A percentile compares a stretch with the other conserved stretches of the same genome.
These are phyloP conservation scores for Probosciger aterrimus DNA, from an alignment of 2,113 vertebrate species.

Conservation along the genomic window DNA sequence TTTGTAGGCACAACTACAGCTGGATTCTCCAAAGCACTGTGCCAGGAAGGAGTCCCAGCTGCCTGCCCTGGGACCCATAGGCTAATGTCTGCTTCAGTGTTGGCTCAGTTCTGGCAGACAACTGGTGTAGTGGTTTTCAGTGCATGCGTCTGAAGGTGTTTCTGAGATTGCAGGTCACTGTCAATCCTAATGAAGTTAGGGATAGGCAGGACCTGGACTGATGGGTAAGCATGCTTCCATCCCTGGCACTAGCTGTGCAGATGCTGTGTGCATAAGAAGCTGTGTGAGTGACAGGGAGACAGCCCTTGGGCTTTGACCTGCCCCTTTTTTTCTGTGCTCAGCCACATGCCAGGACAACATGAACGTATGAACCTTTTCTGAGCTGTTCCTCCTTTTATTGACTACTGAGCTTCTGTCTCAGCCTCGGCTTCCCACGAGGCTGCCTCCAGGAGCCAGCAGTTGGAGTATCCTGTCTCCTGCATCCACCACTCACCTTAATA, in stretches of 20 bases:
- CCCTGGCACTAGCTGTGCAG: not conserved
- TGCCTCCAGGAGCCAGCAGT: not conserved
- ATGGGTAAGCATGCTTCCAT: not conserved
- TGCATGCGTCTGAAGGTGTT: rapidly evolving
- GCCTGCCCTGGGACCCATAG: not conserved
- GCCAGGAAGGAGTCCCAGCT: not conserved
- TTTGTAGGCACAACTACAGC: not conserved
- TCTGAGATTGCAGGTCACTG: not conserved
- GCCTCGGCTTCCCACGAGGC: rapidly evolving
- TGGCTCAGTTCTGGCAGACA: not conserved
- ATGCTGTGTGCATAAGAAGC: not conserved
- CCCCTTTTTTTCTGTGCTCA: no score
- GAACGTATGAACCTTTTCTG: not conserved
- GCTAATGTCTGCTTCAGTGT: not conserved
- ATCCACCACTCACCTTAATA: not conserved
- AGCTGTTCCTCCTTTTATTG: not conserved
- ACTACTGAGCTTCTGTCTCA: not conserved
- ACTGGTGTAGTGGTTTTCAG: no score
- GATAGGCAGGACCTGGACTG: not conserved
- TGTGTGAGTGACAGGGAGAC: not conserved
- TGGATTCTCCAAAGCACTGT: not conserved
- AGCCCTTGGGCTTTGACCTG: not conserved
- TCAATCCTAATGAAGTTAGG: not conserved
- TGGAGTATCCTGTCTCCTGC: not conserved
- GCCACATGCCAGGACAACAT: not conserved